Percentiles rank a stretch among this genome's conserved stretches.
Evolutionary conservation across 2,113 vertebrate species (phyloP).

Genomic region (Tyrannus savana): DNA sequence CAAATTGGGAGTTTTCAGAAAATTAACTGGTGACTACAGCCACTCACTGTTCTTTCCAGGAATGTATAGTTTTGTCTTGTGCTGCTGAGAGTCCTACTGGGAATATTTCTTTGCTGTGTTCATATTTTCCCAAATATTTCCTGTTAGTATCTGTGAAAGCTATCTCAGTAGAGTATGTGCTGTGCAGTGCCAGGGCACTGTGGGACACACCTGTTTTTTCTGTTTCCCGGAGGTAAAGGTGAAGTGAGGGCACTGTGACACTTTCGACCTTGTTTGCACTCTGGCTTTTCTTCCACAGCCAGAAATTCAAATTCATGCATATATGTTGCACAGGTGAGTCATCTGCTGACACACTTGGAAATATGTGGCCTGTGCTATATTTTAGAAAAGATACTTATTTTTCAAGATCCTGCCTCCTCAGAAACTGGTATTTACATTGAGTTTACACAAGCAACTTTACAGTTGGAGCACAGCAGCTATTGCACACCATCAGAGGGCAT

Average conservation of each 20-base stretch:
- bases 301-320: neutral
- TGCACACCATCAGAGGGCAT: accelerated
- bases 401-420: neutral
- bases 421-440: neutral
- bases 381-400: neutral
- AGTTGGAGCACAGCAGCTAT: neutral
- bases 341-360: neutral
- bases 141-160: accelerated
- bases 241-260: neutral
- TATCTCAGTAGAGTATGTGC: neutral
- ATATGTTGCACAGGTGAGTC: accelerated
- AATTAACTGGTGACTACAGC: neutral
- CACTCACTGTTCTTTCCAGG: neutral
- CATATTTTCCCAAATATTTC: neutral
- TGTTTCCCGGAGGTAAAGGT: accelerated
- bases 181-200: neutral
- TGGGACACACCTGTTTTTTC: accelerated
- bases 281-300: neutral
- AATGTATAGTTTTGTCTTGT: neutral
- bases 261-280: neutral
- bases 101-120: neutral
- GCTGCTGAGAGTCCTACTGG: neutral
- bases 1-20: neutral
- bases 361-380: neutral
- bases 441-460: neutral